These are phyloP conservation scores for Mystacornis crossleyi DNA, from an alignment of 2,113 vertebrate genomes.

Conservation along the genomic window DNA sequence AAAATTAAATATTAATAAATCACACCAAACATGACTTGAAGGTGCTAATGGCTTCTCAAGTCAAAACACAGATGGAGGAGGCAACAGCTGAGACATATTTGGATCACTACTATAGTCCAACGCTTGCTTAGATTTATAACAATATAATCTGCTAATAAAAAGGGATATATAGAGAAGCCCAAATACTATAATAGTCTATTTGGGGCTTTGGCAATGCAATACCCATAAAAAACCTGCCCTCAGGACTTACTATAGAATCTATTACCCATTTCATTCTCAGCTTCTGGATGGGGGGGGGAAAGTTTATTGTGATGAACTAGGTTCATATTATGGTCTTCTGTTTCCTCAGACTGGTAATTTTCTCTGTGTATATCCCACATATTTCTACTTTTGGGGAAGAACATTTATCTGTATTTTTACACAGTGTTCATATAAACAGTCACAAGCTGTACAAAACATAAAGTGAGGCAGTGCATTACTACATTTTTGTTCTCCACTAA, in stretches of 20 bases:
- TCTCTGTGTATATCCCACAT: conserved; percentile 14
- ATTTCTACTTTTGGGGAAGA: conserved; percentile 36
- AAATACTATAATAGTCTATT: conserved; percentile 25
- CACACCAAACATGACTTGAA: conserved; percentile 23
- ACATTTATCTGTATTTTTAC: conserved; percentile 41
- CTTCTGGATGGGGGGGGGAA: background rate
- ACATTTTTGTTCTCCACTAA: background rate
- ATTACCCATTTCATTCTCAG: conserved; percentile 54
- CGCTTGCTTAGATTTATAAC: conserved; percentile 30
- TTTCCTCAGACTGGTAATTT: conserved; percentile 46
- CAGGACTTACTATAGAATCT: conserved; percentile 30
- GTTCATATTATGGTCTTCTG: conserved; percentile 41
- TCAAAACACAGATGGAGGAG: background rate
- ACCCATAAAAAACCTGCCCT: conserved; percentile 42
- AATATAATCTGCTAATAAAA: conserved; percentile 59
- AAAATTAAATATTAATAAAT: conserved; percentile 25
- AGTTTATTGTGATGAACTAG: conserved; percentile 42
- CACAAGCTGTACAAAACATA: conserved; percentile 43
- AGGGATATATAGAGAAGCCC: conserved; percentile 39
- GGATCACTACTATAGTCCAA: background rate
- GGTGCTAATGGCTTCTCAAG: conserved; percentile 31
- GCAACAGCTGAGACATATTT: background rate
- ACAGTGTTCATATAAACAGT: conserved; percentile 15
- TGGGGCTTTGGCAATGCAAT: conserved; percentile 14
- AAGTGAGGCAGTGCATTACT: conserved; percentile 40